A percentile compares a stretch with the other conserved stretches of the same genome.
Evolutionary conservation across 2,888 invertebrate species (phyloP).

Genomic region (Ctenicera cuprea): DNA sequence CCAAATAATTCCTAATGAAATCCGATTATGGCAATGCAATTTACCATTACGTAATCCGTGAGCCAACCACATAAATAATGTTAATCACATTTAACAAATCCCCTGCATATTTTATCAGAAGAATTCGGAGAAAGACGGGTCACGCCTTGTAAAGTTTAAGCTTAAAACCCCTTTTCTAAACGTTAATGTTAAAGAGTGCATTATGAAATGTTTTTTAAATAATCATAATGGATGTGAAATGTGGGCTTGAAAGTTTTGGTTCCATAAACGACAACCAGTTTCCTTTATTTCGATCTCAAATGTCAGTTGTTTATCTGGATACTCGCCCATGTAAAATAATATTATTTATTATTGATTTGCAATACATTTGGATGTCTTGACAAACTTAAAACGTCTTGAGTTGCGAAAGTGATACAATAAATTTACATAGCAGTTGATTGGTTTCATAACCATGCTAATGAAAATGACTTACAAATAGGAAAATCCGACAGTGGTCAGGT

Average conservation of each 20-base stretch:
- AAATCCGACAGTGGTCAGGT: no score
- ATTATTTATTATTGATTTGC: not conserved
- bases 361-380: not conserved
- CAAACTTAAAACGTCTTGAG: not conserved
- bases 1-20: no score
- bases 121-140: not conserved
- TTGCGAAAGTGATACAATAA: not conserved
- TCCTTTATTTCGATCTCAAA: not conserved
- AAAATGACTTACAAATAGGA: no score
- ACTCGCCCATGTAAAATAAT: not conserved
- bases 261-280: conserved; percentile 14
- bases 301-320: conserved; percentile 20
- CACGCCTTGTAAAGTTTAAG: not conserved
- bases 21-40: no score
- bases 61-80: not conserved
- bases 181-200: not conserved
- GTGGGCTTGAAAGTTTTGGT: not conserved
- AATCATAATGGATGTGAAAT: not conserved
- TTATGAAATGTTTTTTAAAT: not conserved
- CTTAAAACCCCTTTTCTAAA: not conserved
- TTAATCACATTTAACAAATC: not conserved
- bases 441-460: no score
- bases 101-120: not conserved
- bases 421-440: no score
- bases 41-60: not conserved